Conservation (phyloP, 2,113 vertebrate genomes). For the Oxyura jamaicensis region DNA sequence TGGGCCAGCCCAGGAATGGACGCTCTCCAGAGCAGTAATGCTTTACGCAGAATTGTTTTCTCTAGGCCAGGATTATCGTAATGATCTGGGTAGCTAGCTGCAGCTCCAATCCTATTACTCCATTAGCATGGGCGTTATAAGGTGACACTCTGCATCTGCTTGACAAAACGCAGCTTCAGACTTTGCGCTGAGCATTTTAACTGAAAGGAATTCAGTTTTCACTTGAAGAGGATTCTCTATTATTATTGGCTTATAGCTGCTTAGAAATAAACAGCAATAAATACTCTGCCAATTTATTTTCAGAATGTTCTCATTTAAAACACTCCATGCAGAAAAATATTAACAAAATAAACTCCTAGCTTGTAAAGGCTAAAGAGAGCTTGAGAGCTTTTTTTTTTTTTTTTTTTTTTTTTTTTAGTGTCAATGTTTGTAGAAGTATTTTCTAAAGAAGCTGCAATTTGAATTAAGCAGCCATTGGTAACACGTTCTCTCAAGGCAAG, state of each 20-base stretch:
- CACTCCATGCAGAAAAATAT: slow-evolving; percentile 67
- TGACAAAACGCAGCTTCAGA: slow-evolving; percentile 60
- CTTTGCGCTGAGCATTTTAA: background rate
- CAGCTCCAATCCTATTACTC: slow-evolving; percentile 43
- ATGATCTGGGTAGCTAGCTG: background rate
- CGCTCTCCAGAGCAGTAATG: slow-evolving; percentile 39
- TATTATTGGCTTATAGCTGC: slow-evolving; percentile 62
- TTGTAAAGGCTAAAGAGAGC: slow-evolving; percentile 39
- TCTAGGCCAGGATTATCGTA: slow-evolving; percentile 12
- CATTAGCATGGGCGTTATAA: slow-evolving; percentile 32
- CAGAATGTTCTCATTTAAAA: slow-evolving; percentile 68
- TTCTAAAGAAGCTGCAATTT: slow-evolving; percentile 44
- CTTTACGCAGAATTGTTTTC: background rate
- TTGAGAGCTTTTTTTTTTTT: background rate
- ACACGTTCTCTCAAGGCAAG: background rate
- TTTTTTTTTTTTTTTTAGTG: slow-evolving; percentile 7
- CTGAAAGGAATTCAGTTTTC: slow-evolving; percentile 11
- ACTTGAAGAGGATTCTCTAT: slow-evolving; percentile 51
- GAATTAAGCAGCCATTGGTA: slow-evolving; percentile 11
- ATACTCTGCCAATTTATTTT: slow-evolving; percentile 63
- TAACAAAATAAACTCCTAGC: slow-evolving; percentile 66
- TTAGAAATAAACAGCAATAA: slow-evolving; percentile 63
- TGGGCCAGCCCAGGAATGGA: background rate
- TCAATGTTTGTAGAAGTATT: background rate
- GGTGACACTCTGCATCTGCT: slow-evolving; percentile 32